These are phyloP conservation scores for Paedocypris micromegethes DNA, from an alignment of 2,797 vertebrate species.

Conservation along the genomic window DNA sequence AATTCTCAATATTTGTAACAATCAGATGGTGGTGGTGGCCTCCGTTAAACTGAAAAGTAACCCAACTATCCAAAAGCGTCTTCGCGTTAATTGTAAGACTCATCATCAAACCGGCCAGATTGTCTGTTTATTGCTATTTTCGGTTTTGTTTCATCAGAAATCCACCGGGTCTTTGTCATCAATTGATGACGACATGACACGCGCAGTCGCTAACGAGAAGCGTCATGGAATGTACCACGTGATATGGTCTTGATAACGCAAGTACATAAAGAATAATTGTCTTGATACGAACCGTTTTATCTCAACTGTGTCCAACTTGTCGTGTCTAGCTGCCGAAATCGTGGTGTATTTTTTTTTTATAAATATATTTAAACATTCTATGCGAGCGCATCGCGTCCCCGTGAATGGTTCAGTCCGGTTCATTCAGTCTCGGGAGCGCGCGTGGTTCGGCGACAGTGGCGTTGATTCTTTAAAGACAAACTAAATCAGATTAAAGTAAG, in stretches of 20 bases:
- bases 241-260: too few species aligned
- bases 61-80: too few species aligned
- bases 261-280: too few species aligned
- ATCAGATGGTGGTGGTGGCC: too few species aligned
- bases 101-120: too few species aligned
- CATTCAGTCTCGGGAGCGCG: conserved; percentile 12
- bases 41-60: too few species aligned
- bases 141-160: neutral
- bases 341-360: too few species aligned
- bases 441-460: neutral
- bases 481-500: conserved; percentile 36
- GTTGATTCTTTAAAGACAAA: conserved; percentile 5
- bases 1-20: too few species aligned
- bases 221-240: conserved; percentile 27
- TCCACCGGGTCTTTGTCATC: neutral
- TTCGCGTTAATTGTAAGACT: too few species aligned
- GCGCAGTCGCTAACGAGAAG: neutral
- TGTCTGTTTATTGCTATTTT: too few species aligned
- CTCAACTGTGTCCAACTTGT: neutral
- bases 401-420: conserved; percentile 10
- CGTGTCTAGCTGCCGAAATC: too few species aligned
- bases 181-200: neutral
- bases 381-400: neutral
- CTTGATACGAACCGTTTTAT: too few species aligned
- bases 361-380: neutral